Base-by-base conservation (phyloP, 1,140 invertebrate species). In the Trypoxylus dichotomus region DNA sequence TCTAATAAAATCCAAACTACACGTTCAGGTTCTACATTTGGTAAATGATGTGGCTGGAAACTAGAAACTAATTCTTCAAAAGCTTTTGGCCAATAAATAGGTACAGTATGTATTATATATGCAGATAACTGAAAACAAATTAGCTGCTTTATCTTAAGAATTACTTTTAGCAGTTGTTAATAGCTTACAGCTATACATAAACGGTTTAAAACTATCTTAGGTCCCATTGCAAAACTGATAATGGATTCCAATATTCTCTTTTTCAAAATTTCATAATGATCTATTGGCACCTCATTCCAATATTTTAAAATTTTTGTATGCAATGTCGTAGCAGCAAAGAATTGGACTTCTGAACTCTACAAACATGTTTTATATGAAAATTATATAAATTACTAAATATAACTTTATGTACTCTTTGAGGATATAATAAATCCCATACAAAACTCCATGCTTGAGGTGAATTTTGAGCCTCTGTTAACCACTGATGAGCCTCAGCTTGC, bases 241-340 rank as follows among this genome's bases (percentile, higher is more conserved):
- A 97, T 91, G 54, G 91, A 89, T 82, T 93, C 90, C 11, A 97
- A 87, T 68, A 97, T 88, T 83, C 93, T 91, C 79, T 93, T 90
- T 83, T 92, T 92, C 0, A 98, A 86, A 80, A 89, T 89, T 80
- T 91, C 89, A 85, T 95, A 93, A 80, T 95, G 93, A 74, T 93
- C 91, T 72, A 88, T 84, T 27, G 95, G 95, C 37, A 98, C 89
- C 88, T 97, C 94, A 83, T 91, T 87, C 94, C 94, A 97, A 83
- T 92, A 92, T 85, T 94, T 93, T 79, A 94, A 91, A 43, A 98
- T 91, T 87, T 98, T 98, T 0, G 91, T 90, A 82, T 97, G 94
- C 47, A 98, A 86, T 71, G 95, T 96, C 73, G 93, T 95, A 7
- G 96, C 96, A 76, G 93, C 96, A 90, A 96, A 98, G 88, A 96